Evolutionary conservation across 2,888 invertebrate genomes (phyloP), one percentile per base, ranked within the genome.

Genomic region (Hetaerina titia): DNA sequence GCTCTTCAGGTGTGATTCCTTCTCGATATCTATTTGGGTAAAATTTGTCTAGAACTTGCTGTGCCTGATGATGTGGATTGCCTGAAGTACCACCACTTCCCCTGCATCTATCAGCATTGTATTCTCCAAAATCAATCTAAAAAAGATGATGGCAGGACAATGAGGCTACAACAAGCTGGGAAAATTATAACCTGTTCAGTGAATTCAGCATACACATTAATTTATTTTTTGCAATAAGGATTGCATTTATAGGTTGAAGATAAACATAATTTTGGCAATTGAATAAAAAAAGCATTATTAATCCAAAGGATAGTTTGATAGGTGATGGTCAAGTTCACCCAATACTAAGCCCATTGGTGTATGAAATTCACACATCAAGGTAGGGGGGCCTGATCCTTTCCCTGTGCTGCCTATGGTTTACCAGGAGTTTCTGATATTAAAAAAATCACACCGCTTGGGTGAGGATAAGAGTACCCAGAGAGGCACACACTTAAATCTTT

Each of bases 21-120:
- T 98, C 98, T 95, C 98, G 97, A 97, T 99, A 99, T 94, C 99
- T 97, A 96, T 98, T 98, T 0, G 99, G 99, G 97, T 99, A 99
- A 97, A 99, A 99, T 96, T 99, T 98, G 96, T 99, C 99, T 95
- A 99, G 97, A 95, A 98, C 98, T 96, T 98, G 98, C 95, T 98
- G 97, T 15, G 98, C 97, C 95, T 97, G 96, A 95, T 97, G 98
- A 96, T 97, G 97, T 17, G 97, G 97, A 96, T 97, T 97, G 74
- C 96, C 97, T 31, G 97, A 97, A 13, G 97, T 97, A 19, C 97
- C 97, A 45, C 97, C 96, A 95, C 97, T 97, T 17, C 97, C 97
- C 95, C 98, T 97, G 0, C 97, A 97, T 96, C 97, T 97, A 96
- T 98, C 98, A 92, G 97, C 97, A 95, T 98, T 97, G 96, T 98